These are phyloP conservation scores for Malurus cyaneus DNA, from an alignment of 2,113 vertebrate genomes.

Conservation along the genomic window DNA sequence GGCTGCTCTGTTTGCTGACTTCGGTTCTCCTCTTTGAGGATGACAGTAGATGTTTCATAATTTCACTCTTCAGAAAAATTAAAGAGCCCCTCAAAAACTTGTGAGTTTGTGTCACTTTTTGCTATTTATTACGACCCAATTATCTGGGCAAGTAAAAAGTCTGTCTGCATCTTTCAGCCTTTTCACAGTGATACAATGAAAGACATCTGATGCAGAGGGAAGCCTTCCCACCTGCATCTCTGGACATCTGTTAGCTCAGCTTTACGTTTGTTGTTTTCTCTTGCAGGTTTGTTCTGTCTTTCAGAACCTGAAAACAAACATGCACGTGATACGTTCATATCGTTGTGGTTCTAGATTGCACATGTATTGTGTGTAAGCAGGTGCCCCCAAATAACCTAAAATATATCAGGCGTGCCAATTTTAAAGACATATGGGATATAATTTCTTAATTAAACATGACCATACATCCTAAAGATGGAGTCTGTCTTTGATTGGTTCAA, in stretches of 20 bases:
- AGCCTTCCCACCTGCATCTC: neutral
- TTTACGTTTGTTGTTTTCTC: neutral
- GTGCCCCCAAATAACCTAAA: neutral
- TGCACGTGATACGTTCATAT: rapidly evolving
- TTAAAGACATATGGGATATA: neutral
- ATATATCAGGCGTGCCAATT: neutral
- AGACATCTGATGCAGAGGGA: neutral
- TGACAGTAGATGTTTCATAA: neutral
- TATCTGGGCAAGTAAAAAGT: neutral
- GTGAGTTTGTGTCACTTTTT: neutral
- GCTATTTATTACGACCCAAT: neutral
- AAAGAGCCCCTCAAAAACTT: neutral
- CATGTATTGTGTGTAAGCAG: neutral
- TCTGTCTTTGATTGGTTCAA: neutral
- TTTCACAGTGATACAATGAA: neutral
- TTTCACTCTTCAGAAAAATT: neutral
- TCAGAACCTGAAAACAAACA: neutral
- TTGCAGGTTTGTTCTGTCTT: neutral
- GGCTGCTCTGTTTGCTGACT: neutral
- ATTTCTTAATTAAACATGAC: neutral
- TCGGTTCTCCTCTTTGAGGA: neutral
- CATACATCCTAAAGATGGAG: neutral
- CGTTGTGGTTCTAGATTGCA: neutral
- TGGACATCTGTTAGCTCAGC: neutral
- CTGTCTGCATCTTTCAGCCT: neutral